Evolutionary conservation across 2,113 vertebrate species (phyloP).

Genomic region (Cygnus buccinator): DNA sequence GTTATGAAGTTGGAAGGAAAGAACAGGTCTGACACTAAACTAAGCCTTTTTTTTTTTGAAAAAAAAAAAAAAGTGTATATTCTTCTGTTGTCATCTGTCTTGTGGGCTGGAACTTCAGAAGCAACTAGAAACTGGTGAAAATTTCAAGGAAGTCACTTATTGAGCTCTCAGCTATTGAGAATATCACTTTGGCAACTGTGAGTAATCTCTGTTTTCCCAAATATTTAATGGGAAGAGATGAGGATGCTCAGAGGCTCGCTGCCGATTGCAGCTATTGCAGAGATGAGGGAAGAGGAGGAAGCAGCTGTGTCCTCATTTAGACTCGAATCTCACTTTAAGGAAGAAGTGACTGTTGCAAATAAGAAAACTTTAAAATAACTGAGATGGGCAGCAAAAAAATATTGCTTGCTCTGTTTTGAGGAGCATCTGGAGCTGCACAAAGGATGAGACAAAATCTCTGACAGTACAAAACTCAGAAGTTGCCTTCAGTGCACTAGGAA

Average conservation of each 20-base stretch:
- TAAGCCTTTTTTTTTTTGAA: neutral
- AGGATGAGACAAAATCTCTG: constrained; percentile 39
- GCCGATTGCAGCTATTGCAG: constrained; percentile 28
- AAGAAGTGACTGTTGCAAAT: constrained; percentile 42
- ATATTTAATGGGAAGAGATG: constrained; percentile 31
- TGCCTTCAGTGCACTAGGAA: neutral
- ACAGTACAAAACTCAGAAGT: constrained; percentile 33
- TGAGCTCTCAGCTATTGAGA: constrained; percentile 48
- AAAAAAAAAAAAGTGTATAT: neutral
- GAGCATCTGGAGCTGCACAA: constrained; percentile 52
- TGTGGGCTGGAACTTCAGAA: neutral
- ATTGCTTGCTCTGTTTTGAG: constrained; percentile 47
- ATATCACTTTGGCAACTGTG: constrained; percentile 10
- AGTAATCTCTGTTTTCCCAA: constrained; percentile 64
- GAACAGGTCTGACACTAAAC: neutral
- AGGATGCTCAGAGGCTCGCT: neutral
- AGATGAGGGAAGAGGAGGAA: constrained; percentile 55
- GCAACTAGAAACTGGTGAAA: neutral
- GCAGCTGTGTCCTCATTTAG: constrained; percentile 66
- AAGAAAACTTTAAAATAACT: constrained; percentile 60
- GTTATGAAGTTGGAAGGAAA: neutral
- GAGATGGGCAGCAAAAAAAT: constrained; percentile 49
- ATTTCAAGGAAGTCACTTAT: constrained; percentile 39
- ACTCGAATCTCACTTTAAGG: constrained; percentile 30
- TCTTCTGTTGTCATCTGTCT: neutral